Percentiles rank a stretch among this genome's conserved stretches.
These are phyloP conservation scores for Rugalucina vietnamica DNA, from an alignment of 2,888 invertebrate genomes.

Conservation along the genomic window DNA sequence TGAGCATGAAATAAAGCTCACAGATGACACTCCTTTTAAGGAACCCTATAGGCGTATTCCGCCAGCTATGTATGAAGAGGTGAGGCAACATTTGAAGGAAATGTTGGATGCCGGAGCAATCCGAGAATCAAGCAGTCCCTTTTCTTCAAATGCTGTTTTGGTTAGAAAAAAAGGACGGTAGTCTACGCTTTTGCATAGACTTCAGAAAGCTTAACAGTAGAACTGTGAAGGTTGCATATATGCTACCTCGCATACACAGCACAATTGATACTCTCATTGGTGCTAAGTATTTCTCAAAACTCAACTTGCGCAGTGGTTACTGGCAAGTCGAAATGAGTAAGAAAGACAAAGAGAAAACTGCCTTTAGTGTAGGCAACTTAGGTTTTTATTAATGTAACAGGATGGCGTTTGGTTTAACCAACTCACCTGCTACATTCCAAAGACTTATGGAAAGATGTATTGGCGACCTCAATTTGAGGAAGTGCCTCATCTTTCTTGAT, in stretches of 20 bases:
- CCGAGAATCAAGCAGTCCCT: constrained; percentile 32
- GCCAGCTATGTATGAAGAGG: too few species aligned
- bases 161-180: constrained; percentile 48
- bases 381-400: constrained; percentile 15
- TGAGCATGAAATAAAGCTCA: constrained; percentile 41
- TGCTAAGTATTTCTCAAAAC: constrained; percentile 22
- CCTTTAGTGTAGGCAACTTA: constrained; percentile 42
- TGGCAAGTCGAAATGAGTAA: too few species aligned
- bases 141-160: constrained; percentile 45
- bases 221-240: constrained; percentile 44
- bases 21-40: too few species aligned
- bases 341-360: constrained; percentile 41
- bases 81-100: too few species aligned
- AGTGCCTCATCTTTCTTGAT: background rate
- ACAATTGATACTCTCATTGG: constrained; percentile 37
- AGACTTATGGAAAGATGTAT: background rate
- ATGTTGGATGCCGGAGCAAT: too few species aligned
- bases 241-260: constrained; percentile 47
- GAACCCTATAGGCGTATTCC: too few species aligned
- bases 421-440: background rate
- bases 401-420: background rate
- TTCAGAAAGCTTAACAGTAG: too few species aligned
- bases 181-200: constrained; percentile 51
- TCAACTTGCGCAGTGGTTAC: too few species aligned
- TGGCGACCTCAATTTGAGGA: background rate